A percentile compares a stretch with the other conserved stretches of the same genome.
These are phyloP conservation scores for Amblyraja radiata DNA, from an alignment of 2,797 vertebrate genomes.

Conservation along the genomic window DNA sequence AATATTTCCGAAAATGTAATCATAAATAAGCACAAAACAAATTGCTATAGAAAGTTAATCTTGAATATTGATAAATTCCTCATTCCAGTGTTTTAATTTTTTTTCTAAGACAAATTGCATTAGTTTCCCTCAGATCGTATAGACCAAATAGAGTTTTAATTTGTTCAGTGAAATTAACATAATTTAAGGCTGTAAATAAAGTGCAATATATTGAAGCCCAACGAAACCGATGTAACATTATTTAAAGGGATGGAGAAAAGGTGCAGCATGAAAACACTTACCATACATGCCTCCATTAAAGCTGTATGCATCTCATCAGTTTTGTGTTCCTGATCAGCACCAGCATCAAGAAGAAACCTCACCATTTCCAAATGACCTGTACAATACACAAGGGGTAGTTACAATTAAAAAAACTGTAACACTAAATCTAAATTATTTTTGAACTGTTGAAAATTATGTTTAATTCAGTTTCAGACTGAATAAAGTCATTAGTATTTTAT, in stretches of 20 bases:
- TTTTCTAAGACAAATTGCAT: background rate
- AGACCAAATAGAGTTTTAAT: background rate
- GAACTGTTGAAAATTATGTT: background rate
- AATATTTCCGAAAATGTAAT: background rate
- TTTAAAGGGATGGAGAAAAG: background rate
- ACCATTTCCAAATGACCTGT: slow-evolving; percentile 98
- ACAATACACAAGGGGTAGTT: slow-evolving; percentile 42
- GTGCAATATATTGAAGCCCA: background rate
- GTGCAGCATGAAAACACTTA: slow-evolving; percentile 51
- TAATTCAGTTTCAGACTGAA: background rate
- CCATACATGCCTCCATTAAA: slow-evolving; percentile 98
- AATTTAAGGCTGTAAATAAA: background rate
- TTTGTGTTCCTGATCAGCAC: slow-evolving; percentile 98
- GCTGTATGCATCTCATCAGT: slow-evolving; percentile 99
- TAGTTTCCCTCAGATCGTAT: background rate
- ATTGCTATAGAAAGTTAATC: background rate
- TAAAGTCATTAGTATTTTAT: background rate
- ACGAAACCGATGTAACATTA: background rate
- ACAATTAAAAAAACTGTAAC: background rate
- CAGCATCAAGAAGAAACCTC: slow-evolving; percentile 94
- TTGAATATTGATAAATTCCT: background rate
- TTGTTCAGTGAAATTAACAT: background rate
- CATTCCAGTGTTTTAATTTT: background rate
- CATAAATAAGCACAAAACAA: background rate
- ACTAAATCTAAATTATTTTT: background rate